Conservation (phyloP, 2,113 vertebrate genomes). For the Numenius arquata region DNA sequence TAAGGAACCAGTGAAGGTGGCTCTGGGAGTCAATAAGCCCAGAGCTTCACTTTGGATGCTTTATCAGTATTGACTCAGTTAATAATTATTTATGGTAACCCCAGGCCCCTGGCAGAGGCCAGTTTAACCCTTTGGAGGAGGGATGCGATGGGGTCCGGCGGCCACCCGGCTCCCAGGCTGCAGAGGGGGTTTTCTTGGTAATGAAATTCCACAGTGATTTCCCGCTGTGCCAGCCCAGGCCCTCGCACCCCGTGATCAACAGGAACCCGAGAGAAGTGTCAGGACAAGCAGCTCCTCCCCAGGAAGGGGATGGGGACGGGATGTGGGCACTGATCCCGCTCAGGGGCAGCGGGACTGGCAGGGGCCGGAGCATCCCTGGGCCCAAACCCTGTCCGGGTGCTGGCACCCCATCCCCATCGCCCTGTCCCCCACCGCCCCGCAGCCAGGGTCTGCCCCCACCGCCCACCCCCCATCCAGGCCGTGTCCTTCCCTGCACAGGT, state of each 20-base stretch:
- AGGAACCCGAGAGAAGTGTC: background rate
- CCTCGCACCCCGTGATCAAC: fast-evolving
- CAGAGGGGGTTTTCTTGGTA: background rate
- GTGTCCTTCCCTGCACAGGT: background rate
- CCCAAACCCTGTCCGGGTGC: fast-evolving
- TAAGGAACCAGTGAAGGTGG: background rate
- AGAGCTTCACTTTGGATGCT: background rate
- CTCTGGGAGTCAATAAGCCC: background rate
- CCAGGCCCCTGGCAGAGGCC: background rate
- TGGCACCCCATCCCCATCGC: too few species aligned
- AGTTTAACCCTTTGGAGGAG: background rate
- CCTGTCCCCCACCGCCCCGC: fast-evolving
- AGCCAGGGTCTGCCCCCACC: background rate
- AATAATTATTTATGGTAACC: background rate
- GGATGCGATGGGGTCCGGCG: fast-evolving
- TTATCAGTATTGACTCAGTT: background rate
- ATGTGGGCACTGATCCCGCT: too few species aligned
- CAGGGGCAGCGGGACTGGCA: background rate
- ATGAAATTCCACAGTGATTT: background rate
- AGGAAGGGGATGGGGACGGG: background rate
- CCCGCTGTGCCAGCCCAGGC: background rate
- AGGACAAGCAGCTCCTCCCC: background rate
- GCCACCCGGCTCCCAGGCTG: background rate
- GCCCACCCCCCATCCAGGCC: background rate
- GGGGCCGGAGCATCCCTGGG: background rate